Conservation (phyloP, 2,888 invertebrate genomes). For the Xanthia icteritia region DNA sequence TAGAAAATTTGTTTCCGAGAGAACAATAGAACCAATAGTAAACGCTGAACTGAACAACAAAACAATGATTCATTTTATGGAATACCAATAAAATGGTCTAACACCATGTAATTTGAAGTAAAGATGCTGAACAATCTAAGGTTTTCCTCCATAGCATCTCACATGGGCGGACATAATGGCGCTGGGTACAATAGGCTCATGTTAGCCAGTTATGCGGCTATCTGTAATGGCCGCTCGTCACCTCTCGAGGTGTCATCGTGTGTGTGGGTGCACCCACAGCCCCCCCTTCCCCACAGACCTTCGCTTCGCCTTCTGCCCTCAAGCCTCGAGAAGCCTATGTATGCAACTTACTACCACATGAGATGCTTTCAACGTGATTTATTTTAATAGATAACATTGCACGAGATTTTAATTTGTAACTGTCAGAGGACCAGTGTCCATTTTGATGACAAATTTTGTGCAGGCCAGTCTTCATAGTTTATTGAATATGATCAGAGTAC, state of each 20-base stretch:
- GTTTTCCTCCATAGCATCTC: slow-evolving; percentile 25
- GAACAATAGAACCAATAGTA: background rate
- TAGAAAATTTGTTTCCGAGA: background rate
- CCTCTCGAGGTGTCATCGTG: slow-evolving; percentile 68
- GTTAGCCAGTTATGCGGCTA: slow-evolving; percentile 58
- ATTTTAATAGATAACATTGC: slow-evolving; percentile 45
- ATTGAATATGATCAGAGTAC: background rate
- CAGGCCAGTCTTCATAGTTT: slow-evolving; percentile 8
- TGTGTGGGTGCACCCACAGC: slow-evolving; percentile 77
- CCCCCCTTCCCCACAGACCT: slow-evolving; percentile 58
- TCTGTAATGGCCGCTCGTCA: slow-evolving; percentile 62
- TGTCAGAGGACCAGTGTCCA: background rate
- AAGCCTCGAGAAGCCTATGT: slow-evolving; percentile 53
- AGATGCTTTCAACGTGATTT: slow-evolving; percentile 40
- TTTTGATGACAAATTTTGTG: slow-evolving; percentile 23
- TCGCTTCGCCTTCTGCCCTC: slow-evolving; percentile 56
- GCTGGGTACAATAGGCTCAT: slow-evolving; percentile 49
- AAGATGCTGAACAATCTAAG: slow-evolving; percentile 37
- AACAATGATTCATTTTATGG: slow-evolving; percentile 5
- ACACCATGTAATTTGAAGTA: slow-evolving; percentile 14
- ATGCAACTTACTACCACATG: slow-evolving; percentile 44
- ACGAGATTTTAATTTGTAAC: slow-evolving; percentile 32
- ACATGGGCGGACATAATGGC: slow-evolving; percentile 51
- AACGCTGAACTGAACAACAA: slow-evolving; percentile 3
- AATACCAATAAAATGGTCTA: slow-evolving; percentile 12